Evolutionary conservation across 2,797 vertebrate genomes (phyloP), one percentile per base, ranked within the genome.

Genomic region (Falco berigora): DNA sequence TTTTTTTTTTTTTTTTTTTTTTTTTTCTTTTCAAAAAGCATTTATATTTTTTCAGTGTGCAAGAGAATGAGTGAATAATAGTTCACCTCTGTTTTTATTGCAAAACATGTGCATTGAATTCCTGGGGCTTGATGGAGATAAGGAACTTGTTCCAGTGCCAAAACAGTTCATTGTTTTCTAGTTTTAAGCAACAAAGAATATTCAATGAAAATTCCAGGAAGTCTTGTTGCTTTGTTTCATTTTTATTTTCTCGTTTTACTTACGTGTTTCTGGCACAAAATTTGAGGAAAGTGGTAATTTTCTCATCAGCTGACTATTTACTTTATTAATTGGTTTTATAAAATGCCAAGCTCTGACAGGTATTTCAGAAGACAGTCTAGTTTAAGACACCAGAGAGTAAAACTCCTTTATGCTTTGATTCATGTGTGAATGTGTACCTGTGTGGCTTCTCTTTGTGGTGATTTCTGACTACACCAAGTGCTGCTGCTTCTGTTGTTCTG

Each of bases 71-170:
- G 9, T 63, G 30, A 95, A 87, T 71, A 90, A 32, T 80, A 49
- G 58, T 76, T 88, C 74, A 47, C 32, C 0, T 84, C 77, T 95
- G 63, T 96, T 96, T 96, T 94, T 91, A 87, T 85, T 76, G 61
- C 81, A 89, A 36, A 94, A 76, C 88, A 80, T 63, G 62, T 81
- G 79, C 82, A 84, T 75, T 1, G 6, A 63, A 95, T 94, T 94
- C 68, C 55, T 81, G 66, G 76, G 53, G 46, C 76, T 71, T 92
- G 64, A 66, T 94, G 72, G 52, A 92, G 83, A 91, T 93, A 95
- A 89, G 84, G 46, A 77, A 34, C 61, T 92, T 94, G 58, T 81
- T 86, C 58, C 36, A 20, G 42, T 84, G 94, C 86, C 84, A 90
- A 90, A 64, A 53, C 38, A 78, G 20, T 89, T 76, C 77, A 64